Conservation (phyloP, 2,888 invertebrate species). For the Ectemnius continuus region DNA sequence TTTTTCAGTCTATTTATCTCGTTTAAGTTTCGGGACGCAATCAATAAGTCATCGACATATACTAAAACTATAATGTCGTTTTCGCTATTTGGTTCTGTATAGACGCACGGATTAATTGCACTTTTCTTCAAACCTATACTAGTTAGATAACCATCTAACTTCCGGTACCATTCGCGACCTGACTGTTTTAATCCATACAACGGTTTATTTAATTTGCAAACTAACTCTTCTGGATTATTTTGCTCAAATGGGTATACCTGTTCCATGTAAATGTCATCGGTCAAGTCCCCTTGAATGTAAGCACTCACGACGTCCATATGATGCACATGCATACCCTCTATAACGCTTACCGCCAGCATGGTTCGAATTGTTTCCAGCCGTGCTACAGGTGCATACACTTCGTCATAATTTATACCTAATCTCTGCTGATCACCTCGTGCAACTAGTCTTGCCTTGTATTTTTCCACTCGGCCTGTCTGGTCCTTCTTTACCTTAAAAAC, state of each 20-base stretch:
- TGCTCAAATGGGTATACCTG: constrained; percentile 30
- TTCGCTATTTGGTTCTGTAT: constrained; percentile 12
- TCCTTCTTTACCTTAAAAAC: not conserved
- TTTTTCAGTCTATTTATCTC: constrained; percentile 19
- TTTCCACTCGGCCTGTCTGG: not conserved
- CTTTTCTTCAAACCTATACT: constrained; percentile 21
- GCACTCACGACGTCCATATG: constrained; percentile 56
- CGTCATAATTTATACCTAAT: not conserved
- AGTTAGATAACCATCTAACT: constrained; percentile 30
- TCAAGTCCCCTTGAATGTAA: constrained; percentile 9
- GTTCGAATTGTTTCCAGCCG: constrained; percentile 35
- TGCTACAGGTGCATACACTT: not conserved
- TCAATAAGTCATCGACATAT: constrained; percentile 49
- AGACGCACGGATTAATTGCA: constrained; percentile 44
- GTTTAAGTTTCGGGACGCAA: constrained; percentile 34
- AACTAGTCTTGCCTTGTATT: not conserved
- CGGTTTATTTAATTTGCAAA: constrained; percentile 43
- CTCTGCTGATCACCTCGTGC: not conserved
- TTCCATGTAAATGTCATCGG: not conserved
- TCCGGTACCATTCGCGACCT: constrained; percentile 45
- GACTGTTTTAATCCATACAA: constrained; percentile 28
- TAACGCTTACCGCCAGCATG: constrained; percentile 43
- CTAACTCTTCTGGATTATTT: constrained; percentile 39
- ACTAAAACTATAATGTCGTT: constrained; percentile 21
- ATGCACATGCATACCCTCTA: constrained; percentile 53